A percentile compares a stretch with the other conserved stretches of the same genome.
phyloP scores from a whole-genome alignment of 2,113 vertebrate genomes.

The Leucopsar rothschildi region DNA sequence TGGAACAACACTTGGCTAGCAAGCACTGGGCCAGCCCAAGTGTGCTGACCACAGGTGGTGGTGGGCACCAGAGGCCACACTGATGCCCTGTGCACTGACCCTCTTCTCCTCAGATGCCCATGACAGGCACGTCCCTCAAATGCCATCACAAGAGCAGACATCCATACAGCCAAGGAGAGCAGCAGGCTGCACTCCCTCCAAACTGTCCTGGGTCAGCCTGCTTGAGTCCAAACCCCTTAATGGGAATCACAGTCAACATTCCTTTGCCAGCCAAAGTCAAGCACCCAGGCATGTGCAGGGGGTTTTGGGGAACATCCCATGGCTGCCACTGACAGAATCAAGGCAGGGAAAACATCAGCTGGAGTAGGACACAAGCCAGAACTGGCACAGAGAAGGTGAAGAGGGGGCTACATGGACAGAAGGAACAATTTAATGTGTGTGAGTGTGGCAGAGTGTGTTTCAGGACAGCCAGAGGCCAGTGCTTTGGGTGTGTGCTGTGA shows the following conservation, averaged over 20 bases:
- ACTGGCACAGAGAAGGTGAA: neutral
- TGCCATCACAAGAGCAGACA: neutral
- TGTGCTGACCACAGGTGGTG: neutral
- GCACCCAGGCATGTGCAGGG: neutral
- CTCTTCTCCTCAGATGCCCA: neutral
- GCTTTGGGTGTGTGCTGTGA: neutral
- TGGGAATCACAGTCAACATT: neutral
- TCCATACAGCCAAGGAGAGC: neutral
- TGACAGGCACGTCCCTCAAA: neutral
- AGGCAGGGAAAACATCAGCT: neutral
- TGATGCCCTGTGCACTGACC: neutral
- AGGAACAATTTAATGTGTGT: neutral
- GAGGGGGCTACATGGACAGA: neutral
- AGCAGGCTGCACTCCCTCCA: neutral
- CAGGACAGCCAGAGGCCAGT: neutral
- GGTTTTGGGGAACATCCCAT: neutral
- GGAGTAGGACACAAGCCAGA: neutral
- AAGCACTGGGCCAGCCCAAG: neutral
- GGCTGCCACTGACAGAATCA: neutral
- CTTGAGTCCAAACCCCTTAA: neutral
- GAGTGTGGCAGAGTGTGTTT: neutral
- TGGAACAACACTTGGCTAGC: rapidly evolving
- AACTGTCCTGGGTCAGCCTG: neutral
- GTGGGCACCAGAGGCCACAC: neutral
- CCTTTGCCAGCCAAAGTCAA: neutral